These are phyloP conservation scores for Drosophila carrolli DNA, from an alignment of 1,140 invertebrate genomes.

Conservation along the genomic window DNA sequence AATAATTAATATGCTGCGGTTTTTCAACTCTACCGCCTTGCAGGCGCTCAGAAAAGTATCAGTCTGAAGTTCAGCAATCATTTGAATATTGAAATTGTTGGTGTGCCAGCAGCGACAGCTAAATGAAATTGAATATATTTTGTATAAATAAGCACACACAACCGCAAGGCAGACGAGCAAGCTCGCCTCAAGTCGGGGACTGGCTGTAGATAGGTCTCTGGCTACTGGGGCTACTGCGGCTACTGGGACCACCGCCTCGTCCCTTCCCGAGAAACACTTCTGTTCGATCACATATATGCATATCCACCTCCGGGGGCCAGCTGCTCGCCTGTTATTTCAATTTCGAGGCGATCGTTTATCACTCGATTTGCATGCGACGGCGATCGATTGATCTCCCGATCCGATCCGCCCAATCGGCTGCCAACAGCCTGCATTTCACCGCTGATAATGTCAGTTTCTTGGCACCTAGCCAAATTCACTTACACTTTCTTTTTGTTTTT, in stretches of 20 bases:
- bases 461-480: slow-evolving; percentile 56
- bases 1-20: slow-evolving; percentile 23
- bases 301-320: slow-evolving; percentile 48
- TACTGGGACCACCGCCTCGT: slow-evolving; percentile 5
- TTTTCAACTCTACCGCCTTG: slow-evolving; percentile 37
- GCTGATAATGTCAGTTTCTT: slow-evolving; percentile 74
- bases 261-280: slow-evolving; percentile 14
- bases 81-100: slow-evolving; percentile 77
- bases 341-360: slow-evolving; percentile 82
- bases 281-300: slow-evolving; percentile 25
- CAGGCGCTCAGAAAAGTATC: slow-evolving; percentile 67
- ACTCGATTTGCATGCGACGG: slow-evolving; percentile 76
- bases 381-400: slow-evolving; percentile 45
- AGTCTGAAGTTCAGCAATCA: slow-evolving; percentile 53
- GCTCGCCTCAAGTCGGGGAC: slow-evolving; percentile 45
- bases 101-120: slow-evolving; percentile 40
- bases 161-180: slow-evolving; percentile 52
- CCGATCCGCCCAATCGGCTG: slow-evolving; percentile 31
- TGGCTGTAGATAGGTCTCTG: slow-evolving; percentile 52
- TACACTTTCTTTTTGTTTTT: slow-evolving; percentile 60
- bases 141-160: slow-evolving; percentile 72
- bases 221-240: slow-evolving; percentile 35
- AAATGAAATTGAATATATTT: slow-evolving; percentile 79
- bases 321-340: slow-evolving; percentile 82
- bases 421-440: slow-evolving; percentile 40